Evolutionary conservation across 1,140 invertebrate genomes (phyloP).

Genomic region (Zophobas atratus): DNA sequence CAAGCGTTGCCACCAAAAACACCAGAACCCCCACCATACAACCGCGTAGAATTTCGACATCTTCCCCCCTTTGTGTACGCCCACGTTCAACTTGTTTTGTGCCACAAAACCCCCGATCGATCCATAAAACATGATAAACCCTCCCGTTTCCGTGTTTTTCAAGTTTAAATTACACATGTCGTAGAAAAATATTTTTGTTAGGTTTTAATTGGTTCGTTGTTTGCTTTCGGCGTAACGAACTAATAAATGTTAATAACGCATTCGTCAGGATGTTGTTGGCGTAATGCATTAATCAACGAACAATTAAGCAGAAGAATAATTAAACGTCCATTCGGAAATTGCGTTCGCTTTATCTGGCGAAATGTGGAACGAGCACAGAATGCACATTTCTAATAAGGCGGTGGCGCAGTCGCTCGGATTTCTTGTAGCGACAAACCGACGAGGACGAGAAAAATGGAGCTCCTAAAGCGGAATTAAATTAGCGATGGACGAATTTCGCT

Average conservation of each 20-base stretch:
- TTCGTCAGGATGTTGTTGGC: constrained; percentile 26
- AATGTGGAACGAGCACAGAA: too few relatives aligned
- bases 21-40: too few relatives aligned
- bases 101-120: not conserved
- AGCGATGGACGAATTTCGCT: too few relatives aligned
- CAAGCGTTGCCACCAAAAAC: too few relatives aligned
- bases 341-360: not conserved
- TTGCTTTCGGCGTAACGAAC: constrained; percentile 18
- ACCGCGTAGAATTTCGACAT: not conserved
- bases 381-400: too few relatives aligned
- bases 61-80: not conserved
- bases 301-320: constrained; percentile 31
- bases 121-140: not conserved
- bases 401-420: too few relatives aligned
- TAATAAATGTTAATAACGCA: constrained; percentile 41
- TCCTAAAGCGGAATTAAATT: too few relatives aligned
- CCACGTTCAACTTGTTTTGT: not conserved
- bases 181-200: not conserved
- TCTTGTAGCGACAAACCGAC: too few relatives aligned
- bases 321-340: constrained; percentile 31
- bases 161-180: not conserved
- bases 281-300: constrained; percentile 21
- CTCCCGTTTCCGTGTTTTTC: not conserved
- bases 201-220: constrained; percentile 4
- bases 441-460: too few relatives aligned